Evolutionary conservation across 2,888 invertebrate genomes (phyloP), one percentile per base, ranked within the genome.

Genomic region (Drosophila histrio): DNA sequence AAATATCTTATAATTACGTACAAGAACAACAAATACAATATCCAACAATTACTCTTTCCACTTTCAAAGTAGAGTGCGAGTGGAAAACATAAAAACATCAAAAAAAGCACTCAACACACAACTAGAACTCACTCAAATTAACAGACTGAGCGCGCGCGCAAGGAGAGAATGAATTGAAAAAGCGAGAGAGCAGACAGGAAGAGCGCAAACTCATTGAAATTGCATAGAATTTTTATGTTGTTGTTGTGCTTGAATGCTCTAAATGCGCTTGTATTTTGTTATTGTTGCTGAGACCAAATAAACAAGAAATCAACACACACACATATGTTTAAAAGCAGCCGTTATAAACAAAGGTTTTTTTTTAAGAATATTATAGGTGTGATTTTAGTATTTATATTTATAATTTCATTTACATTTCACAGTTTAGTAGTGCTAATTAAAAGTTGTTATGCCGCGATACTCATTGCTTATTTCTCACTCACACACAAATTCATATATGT

Each of bases 171-270:
- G 19, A 30, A 50, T 15, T 11, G 57, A 36, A 34, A 38, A 47
- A 58, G 36, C 11, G 43, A 47, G 36, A 66, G 57, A 38, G 30
- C 17, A 56, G 1, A 22, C 17, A 30, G 34, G 17, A 39, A 52
- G 65, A 68, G 72, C 84, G 88, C 87, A 79, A 61, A 70, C 87
- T 79, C 83, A 66, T 32, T 53, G 58, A 81, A 84, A 70, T 65
- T 80, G 77, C 80, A 83, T 71, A 60, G 54, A 69, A 58, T 69
- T 57, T 61, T 39, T 69, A 46, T 56, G 47, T 64, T 65, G 41
- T 56, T 66, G 39, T 47, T 58, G 32, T 57, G 36, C 34, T 34
- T 36, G 34, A 43, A 34, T 49, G 44, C 32, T 70, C 28, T 22
- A 49, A 72, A 47, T 61, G 59, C 46, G 54, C 61, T 65, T 53